Evolutionary conservation across 2,113 vertebrate genomes (phyloP).

Genomic region (Scomber japonicus): DNA sequence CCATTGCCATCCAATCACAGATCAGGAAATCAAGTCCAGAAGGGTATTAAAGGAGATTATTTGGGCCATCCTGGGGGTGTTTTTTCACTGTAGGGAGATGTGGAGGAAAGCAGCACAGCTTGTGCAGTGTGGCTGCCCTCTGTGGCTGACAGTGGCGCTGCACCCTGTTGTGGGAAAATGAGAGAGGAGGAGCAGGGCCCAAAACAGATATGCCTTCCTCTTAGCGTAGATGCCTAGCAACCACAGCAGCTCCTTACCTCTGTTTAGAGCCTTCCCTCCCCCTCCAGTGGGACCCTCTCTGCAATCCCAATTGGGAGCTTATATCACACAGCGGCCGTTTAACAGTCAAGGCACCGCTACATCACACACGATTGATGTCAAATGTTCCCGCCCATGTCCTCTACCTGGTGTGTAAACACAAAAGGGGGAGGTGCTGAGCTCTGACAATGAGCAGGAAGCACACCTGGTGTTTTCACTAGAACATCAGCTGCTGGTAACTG

Average conservation of each 20-base stretch:
- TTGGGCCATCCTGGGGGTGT: conserved; percentile 70
- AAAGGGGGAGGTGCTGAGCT: conserved; percentile 33
- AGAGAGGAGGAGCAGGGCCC: conserved; percentile 56
- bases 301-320: conserved; percentile 42
- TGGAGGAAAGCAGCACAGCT: conserved; percentile 36
- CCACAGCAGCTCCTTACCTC: conserved; percentile 62
- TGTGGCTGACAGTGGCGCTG: conserved; percentile 65
- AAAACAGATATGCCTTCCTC: conserved; percentile 63
- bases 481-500: conserved; percentile 13
- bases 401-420: conserved; percentile 51
- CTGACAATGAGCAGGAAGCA: conserved; percentile 31
- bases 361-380: conserved; percentile 53
- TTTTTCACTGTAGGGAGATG: conserved; percentile 53
- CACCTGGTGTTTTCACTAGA: conserved; percentile 43
- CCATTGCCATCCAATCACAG: conserved; percentile 77
- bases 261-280: conserved; percentile 41
- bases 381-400: conserved; percentile 44
- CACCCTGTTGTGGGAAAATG: conserved; percentile 56
- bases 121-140: conserved; percentile 67
- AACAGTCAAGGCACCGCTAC: conserved; percentile 42
- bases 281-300: conserved; percentile 54
- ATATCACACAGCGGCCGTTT: conserved; percentile 43
- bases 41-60: conserved; percentile 86
- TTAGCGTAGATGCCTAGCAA: conserved; percentile 79
- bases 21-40: conserved; percentile 77